Evolutionary conservation across 2,888 invertebrate species (phyloP).

Genomic region (Schizotus pectinicornis): DNA sequence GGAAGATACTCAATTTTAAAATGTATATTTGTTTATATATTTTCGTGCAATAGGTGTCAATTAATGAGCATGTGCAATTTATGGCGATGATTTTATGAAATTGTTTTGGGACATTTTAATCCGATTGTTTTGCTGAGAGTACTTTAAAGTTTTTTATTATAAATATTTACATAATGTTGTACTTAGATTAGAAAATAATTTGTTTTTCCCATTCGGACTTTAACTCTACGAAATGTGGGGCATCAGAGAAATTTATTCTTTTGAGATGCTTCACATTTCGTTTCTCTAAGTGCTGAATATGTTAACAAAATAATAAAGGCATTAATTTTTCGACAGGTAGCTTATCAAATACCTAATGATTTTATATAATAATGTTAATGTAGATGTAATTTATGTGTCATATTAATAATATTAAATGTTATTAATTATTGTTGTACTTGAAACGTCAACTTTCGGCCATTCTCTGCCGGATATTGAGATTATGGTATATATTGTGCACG

Average conservation of each 20-base stretch:
- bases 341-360: slow-evolving; percentile 42
- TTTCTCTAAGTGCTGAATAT: slow-evolving; percentile 18
- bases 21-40: slow-evolving; percentile 6
- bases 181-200: slow-evolving; percentile 43
- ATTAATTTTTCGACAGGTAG: slow-evolving; percentile 41
- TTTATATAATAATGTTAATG: slow-evolving; percentile 38
- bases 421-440: slow-evolving; percentile 42
- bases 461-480: slow-evolving; percentile 40
- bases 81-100: slow-evolving; percentile 21
- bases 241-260: slow-evolving; percentile 8
- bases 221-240: not conserved
- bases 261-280: slow-evolving; percentile 8
- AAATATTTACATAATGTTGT: slow-evolving; percentile 41
- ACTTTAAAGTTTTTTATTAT: slow-evolving; percentile 31
- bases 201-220: slow-evolving; percentile 21
- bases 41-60: slow-evolving; percentile 40
- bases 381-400: slow-evolving; percentile 48
- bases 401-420: slow-evolving; percentile 49
- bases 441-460: slow-evolving; percentile 18
- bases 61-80: slow-evolving; percentile 41
- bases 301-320: slow-evolving; percentile 25
- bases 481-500: slow-evolving; percentile 45
- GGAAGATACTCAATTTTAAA: slow-evolving; percentile 16
- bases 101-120: slow-evolving; percentile 12
- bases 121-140: slow-evolving; percentile 25